A percentile compares a stretch with the other conserved stretches of the same genome.
These are phyloP conservation scores for Catocala sponsa DNA, from an alignment of 2,888 invertebrate genomes.

Conservation along the genomic window DNA sequence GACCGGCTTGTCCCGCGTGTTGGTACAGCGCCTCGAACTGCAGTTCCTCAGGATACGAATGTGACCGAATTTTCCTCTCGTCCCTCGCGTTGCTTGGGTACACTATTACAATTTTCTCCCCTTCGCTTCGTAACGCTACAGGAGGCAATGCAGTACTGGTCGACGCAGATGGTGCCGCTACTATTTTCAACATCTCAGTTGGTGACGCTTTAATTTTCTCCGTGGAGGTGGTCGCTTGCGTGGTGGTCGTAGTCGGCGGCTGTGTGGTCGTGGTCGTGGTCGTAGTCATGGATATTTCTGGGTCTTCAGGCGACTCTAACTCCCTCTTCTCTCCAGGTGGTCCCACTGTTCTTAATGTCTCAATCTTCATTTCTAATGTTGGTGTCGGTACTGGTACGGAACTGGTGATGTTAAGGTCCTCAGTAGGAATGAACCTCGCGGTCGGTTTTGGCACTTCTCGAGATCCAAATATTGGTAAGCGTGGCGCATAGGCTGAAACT, in stretches of 20 bases:
- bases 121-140: slow-evolving; percentile 75
- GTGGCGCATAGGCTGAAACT: slow-evolving; percentile 93
- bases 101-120: slow-evolving; percentile 83
- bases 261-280: slow-evolving; percentile 66
- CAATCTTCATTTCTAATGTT: slow-evolving; percentile 85
- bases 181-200: slow-evolving; percentile 76
- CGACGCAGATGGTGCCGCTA: slow-evolving; percentile 70
- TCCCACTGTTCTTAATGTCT: slow-evolving; percentile 75
- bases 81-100: slow-evolving; percentile 85
- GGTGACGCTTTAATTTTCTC: slow-evolving; percentile 71
- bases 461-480: slow-evolving; percentile 89
- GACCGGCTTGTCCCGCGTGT: slow-evolving; percentile 74
- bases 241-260: slow-evolving; percentile 57
- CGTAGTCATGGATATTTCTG: slow-evolving; percentile 69
- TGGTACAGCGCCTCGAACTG: slow-evolving; percentile 84
- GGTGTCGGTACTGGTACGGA: slow-evolving; percentile 80
- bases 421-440: slow-evolving; percentile 90
- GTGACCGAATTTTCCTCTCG: slow-evolving; percentile 83
- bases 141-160: slow-evolving; percentile 82
- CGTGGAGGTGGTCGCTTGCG: slow-evolving; percentile 64
- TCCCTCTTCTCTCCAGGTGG: slow-evolving; percentile 80
- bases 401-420: slow-evolving; percentile 71
- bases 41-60: slow-evolving; percentile 83
- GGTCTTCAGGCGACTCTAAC: slow-evolving; percentile 78
- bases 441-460: slow-evolving; percentile 81